A percentile compares a stretch with the other conserved stretches of the same genome.
These are phyloP conservation scores for Catharus minimus DNA, from an alignment of 2,113 vertebrate species.

Conservation along the genomic window DNA sequence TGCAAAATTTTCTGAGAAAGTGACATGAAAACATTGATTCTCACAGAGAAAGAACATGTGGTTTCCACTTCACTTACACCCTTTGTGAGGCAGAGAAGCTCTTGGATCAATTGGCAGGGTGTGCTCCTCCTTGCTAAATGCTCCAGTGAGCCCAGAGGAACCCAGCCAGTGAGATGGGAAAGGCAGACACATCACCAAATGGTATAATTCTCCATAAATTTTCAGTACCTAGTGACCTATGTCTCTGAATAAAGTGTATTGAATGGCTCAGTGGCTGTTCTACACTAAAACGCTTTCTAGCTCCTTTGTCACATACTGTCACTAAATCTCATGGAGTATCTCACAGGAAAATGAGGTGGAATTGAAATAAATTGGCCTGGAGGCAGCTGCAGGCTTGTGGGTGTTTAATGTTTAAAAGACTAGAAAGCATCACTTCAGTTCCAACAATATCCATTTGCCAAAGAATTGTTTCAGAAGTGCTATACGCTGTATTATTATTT, in stretches of 20 bases:
- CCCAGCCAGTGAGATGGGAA: background rate
- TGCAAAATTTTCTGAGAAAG: background rate
- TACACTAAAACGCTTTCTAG: background rate
- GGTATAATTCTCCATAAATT: background rate
- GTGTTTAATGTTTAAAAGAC: background rate
- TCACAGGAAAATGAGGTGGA: slow-evolving; percentile 30
- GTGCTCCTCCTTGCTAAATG: background rate
- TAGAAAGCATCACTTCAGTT: background rate
- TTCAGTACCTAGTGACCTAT: background rate
- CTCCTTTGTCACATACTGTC: slow-evolving; percentile 12
- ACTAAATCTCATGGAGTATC: background rate
- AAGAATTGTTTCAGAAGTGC: background rate
- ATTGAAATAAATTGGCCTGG: slow-evolving; percentile 46
- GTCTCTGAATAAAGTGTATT: slow-evolving; percentile 4
- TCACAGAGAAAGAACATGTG: background rate
- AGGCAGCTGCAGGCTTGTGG: slow-evolving; percentile 4
- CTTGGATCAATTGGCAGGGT: background rate
- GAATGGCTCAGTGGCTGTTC: background rate
- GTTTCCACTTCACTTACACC: background rate
- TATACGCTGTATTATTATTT: background rate
- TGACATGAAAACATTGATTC: background rate
- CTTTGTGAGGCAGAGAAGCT: background rate
- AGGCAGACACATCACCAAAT: background rate
- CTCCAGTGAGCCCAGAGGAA: background rate
- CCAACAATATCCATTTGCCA: background rate